Conservation (phyloP, 2,888 invertebrate genomes). For the Drosophila trichaetosa region DNA sequence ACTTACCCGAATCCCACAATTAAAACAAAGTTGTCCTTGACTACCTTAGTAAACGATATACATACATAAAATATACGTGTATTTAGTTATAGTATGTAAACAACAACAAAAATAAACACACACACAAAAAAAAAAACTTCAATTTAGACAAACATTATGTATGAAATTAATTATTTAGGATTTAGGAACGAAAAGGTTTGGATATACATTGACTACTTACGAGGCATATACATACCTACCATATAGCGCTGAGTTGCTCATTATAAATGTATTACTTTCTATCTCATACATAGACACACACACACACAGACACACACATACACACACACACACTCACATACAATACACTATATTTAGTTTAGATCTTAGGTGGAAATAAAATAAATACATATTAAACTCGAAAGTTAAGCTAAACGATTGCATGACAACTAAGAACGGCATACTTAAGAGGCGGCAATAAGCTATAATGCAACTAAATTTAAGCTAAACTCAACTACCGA, state of each 20-base stretch:
- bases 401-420: slow-evolving; percentile 61
- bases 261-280: slow-evolving; percentile 66
- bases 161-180: slow-evolving; percentile 71
- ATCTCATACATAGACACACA: slow-evolving; percentile 37
- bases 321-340: slow-evolving; percentile 39
- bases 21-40: slow-evolving; percentile 52
- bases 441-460: slow-evolving; percentile 73
- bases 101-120: slow-evolving; percentile 35
- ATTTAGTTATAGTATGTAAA: slow-evolving; percentile 75
- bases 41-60: slow-evolving; percentile 54
- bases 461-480: slow-evolving; percentile 63
- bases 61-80: slow-evolving; percentile 51
- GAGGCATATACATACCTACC: slow-evolving; percentile 50
- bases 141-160: slow-evolving; percentile 54
- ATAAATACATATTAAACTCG: slow-evolving; percentile 58
- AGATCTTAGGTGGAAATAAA: slow-evolving; percentile 71
- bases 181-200: slow-evolving; percentile 68
- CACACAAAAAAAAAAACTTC: slow-evolving; percentile 32
- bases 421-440: slow-evolving; percentile 71
- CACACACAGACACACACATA: slow-evolving; percentile 36
- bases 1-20: slow-evolving; percentile 9
- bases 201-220: slow-evolving; percentile 64
- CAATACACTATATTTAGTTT: slow-evolving; percentile 74
- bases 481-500: slow-evolving; percentile 61
- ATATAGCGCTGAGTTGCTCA: slow-evolving; percentile 74